These are phyloP conservation scores for Pelobates fuscus DNA, from an alignment of 2,113 vertebrate species.

Conservation along the genomic window DNA sequence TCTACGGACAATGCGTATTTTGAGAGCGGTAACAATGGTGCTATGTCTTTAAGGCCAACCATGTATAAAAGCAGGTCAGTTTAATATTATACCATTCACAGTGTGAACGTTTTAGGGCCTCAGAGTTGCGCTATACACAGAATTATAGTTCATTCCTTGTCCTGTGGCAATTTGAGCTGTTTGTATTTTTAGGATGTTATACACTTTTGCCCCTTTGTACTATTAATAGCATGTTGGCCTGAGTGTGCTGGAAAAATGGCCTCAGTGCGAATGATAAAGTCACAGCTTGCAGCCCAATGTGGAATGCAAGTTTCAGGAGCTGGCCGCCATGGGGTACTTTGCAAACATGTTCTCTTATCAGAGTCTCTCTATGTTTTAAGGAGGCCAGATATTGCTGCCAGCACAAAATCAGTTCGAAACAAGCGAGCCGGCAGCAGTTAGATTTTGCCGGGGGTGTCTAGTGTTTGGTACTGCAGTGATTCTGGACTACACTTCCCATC, in stretches of 20 bases:
- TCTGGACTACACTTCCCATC: no score
- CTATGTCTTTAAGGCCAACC: no score
- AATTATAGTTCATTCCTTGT: not conserved
- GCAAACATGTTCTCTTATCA: slow-evolving; percentile 54
- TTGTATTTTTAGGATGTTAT: slow-evolving; percentile 69
- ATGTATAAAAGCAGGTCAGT: no score
- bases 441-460: no score
- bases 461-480: no score
- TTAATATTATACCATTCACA: no score
- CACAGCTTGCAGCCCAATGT: slow-evolving; percentile 53
- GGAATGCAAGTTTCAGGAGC: slow-evolving; percentile 55
- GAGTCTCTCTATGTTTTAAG: slow-evolving; percentile 61
- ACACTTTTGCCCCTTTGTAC: slow-evolving; percentile 60
- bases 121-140: no score
- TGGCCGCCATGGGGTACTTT: slow-evolving; percentile 50
- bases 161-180: slow-evolving; percentile 62
- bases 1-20: no score
- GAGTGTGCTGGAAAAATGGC: slow-evolving; percentile 68
- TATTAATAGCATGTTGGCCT: slow-evolving; percentile 69
- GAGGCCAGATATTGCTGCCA: not conserved
- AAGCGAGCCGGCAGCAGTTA: no score
- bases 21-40: no score
- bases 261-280: slow-evolving; percentile 60
- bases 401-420: no score
- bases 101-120: no score